phyloP scores from a whole-genome alignment of 2,113 vertebrate species.

The Girardinichthys multiradiatus region DNA sequence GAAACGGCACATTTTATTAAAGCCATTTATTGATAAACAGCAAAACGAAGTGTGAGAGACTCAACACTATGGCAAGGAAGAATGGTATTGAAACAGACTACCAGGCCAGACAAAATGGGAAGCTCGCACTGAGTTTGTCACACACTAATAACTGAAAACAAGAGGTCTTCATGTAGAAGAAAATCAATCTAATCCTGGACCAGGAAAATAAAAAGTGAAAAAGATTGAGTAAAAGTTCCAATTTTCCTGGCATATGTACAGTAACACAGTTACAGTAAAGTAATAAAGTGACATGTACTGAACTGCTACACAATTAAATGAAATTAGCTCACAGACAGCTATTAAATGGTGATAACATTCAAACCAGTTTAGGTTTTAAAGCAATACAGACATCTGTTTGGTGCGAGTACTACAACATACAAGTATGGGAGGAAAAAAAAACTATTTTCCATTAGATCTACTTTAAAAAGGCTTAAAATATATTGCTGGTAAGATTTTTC shows the following conservation, averaged over 20 bases:
- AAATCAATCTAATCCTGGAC: constrained; percentile 27
- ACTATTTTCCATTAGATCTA: constrained; percentile 89
- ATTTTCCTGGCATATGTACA: constrained; percentile 69
- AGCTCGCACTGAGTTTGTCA: constrained; percentile 47
- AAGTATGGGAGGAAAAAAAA: constrained; percentile 78
- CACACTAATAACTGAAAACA: constrained; percentile 42
- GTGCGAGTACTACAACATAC: constrained; percentile 80
- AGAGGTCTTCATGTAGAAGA: constrained; percentile 39
- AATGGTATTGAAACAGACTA: constrained; percentile 56
- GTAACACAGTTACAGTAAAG: constrained; percentile 70
- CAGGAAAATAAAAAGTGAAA: constrained; percentile 22
- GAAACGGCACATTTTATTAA: constrained; percentile 50
- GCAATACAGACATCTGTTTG: constrained; percentile 74
- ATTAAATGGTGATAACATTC: constrained; percentile 66
- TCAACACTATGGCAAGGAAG: constrained; percentile 74
- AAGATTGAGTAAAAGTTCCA: constrained; percentile 30
- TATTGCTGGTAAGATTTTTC: constrained; percentile 80
- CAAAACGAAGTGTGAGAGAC: constrained; percentile 87
- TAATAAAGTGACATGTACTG: constrained; percentile 76
- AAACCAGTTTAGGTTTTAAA: constrained; percentile 63
- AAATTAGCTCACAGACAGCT: constrained; percentile 62
- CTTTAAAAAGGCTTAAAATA: constrained; percentile 88
- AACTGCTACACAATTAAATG: constrained; percentile 72
- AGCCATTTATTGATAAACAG: constrained; percentile 81
- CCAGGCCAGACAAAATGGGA: constrained; percentile 71